Percentiles rank a stretch among this genome's conserved stretches.
Conservation (phyloP, 2,888 invertebrate genomes). For the Acrobasis consociella region DNA sequence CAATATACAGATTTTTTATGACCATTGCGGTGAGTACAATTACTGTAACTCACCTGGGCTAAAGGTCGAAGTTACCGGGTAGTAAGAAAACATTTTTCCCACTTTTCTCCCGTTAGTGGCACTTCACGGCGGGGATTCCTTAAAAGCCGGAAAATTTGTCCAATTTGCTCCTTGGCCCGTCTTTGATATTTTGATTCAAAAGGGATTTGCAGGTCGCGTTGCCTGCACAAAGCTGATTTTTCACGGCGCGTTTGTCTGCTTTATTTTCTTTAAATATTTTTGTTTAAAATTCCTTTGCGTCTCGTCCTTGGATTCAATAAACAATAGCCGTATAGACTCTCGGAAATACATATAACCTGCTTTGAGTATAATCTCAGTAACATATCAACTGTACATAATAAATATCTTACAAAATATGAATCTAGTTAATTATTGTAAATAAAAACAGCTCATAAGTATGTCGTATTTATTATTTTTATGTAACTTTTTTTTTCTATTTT, state of each 20-base stretch:
- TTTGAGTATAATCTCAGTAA: not conserved
- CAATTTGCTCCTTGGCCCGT: conserved; percentile 54
- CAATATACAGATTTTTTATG: too few species aligned
- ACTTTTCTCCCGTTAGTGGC: conserved; percentile 45
- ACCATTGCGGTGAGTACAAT: not conserved
- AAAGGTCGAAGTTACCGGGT: conserved; percentile 32
- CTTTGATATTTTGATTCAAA: conserved; percentile 63
- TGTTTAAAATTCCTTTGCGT: conserved; percentile 22
- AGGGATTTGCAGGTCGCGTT: conserved; percentile 46
- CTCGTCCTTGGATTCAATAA: conserved; percentile 9
- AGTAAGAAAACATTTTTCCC: conserved; percentile 49
- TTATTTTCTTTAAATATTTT: conserved; percentile 22
- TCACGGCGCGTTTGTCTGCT: conserved; percentile 26
- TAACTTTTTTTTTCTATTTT: too few species aligned
- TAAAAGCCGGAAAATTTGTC: conserved; percentile 68
- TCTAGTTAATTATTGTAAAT: too few species aligned
- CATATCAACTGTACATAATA: too few species aligned
- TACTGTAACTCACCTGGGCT: not conserved
- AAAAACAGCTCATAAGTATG: too few species aligned
- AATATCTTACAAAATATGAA: too few species aligned
- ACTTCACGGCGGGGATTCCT: conserved; percentile 48
- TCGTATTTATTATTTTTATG: too few species aligned
- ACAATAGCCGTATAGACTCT: conserved; percentile 7
- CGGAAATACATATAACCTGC: not conserved
- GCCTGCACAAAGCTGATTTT: conserved; percentile 47